These are phyloP conservation scores for Paratrypauchen microcephalus DNA, from an alignment of 2,797 vertebrate genomes.

Conservation along the genomic window DNA sequence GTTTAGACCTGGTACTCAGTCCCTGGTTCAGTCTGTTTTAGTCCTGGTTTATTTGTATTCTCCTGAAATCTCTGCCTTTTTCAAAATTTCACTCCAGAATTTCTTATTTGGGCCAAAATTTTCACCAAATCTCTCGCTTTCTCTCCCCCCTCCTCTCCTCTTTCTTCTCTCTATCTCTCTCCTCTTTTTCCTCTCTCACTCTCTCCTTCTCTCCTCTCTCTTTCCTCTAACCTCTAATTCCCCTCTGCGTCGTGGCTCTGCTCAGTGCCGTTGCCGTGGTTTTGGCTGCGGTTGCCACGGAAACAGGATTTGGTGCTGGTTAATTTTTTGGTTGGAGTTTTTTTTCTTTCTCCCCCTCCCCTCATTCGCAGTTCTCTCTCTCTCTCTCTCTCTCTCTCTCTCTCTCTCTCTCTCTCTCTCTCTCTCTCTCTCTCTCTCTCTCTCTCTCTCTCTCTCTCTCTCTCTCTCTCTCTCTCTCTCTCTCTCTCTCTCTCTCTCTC, in stretches of 20 bases:
- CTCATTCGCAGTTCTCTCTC: too few relatives aligned
- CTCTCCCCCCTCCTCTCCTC: background rate
- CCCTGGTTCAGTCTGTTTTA: too few relatives aligned
- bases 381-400: background rate
- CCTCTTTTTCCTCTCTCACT: background rate
- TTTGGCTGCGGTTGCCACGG: background rate
- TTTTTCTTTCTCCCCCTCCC: background rate
- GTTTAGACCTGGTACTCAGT: background rate
- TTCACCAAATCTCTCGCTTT: background rate
- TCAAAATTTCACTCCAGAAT: background rate
- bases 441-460: background rate
- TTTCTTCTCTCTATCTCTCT: background rate
- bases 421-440: background rate
- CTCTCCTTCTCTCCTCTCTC: background rate
- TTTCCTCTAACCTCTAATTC: conserved; percentile 2
- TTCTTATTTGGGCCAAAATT: background rate
- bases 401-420: background rate
- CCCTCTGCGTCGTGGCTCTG: conserved; percentile 1
- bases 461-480: background rate
- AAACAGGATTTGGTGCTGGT: conserved; percentile 15
- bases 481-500: background rate
- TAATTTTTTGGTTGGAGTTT: conserved; percentile 1
- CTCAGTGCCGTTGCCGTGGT: background rate
- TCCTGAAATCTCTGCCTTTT: background rate
- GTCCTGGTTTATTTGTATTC: background rate